Conservation (phyloP, 2,113 vertebrate genomes). For the Amazona vittata region DNA sequence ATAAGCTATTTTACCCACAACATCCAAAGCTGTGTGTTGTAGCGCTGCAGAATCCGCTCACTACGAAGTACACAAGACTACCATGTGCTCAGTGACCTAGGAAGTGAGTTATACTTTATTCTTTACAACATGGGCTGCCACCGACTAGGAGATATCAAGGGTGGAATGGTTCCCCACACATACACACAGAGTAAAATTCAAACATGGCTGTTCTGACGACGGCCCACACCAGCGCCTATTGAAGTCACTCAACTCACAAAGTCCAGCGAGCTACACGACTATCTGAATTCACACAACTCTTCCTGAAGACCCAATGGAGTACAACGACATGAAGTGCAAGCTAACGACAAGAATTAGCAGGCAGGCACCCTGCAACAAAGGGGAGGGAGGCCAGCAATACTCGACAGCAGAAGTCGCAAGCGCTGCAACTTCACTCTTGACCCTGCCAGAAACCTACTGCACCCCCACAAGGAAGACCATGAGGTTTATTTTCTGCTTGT, state of each 20-base stretch:
- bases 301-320: rapidly evolving
- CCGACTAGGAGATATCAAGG: background rate
- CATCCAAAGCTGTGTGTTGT: rapidly evolving
- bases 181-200: background rate
- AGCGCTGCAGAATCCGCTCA: rapidly evolving
- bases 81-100: background rate
- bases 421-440: background rate
- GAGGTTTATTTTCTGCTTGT: background rate
- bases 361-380: background rate
- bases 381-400: background rate
- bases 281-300: rapidly evolving
- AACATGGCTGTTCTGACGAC: rapidly evolving
- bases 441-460: background rate
- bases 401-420: background rate
- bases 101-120: background rate
- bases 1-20: background rate
- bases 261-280: rapidly evolving
- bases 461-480: rapidly evolving
- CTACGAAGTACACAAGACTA: rapidly evolving
- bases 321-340: rapidly evolving
- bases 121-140: background rate
- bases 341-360: too few relatives aligned
- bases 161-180: background rate
- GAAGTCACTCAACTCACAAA: rapidly evolving
- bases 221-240: rapidly evolving